Base-by-base conservation (phyloP, 2,797 vertebrate genomes). In the Phataginus tricuspis region DNA sequence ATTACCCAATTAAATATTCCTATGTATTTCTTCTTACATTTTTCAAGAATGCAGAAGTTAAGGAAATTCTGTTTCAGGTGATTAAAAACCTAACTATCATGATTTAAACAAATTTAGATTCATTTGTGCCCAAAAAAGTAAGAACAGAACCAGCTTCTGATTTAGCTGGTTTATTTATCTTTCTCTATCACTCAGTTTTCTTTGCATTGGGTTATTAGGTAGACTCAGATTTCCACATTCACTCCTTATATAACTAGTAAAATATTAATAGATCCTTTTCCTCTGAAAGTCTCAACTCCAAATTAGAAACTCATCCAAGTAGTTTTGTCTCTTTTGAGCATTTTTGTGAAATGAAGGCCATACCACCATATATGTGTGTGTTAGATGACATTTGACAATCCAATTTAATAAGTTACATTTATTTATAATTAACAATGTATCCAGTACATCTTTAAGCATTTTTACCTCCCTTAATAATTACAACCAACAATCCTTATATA, bases 331-430 rank as follows among this genome's bases (percentile, higher is more conserved):
- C n/a, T 42, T 18, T 66, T 69, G 2, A 57, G 4, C 27, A n/a
- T 49, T 71, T 72, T 0, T 18, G 23, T 83, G 1, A 61, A 19
- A 71, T 31, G n/a, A 66, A 82, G 3, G 2, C 23, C 5, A 71
- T 0, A 51, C 12, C 1, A 51, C 2, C 5, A 13, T 66, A 49
- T 2, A 42, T n/a, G n/a, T 4, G 78, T 1, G 37, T 0, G 1
- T 59, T 55, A 75, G 9, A 57, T 69, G 12, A 31, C 61, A 89
- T 53, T 69, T 61, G 11, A 1, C 0, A 51, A 78, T 19, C 1
- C 39, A 31, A 57, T 78, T 57, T 95, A 77, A 29, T 64, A 86
- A 51, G 1, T 66, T 59, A 19, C 1, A 23, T 64, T 57, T 34
- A 89, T 42, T 64, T 86, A 51, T 31, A 88, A 51, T 74, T 92